Base-by-base conservation (phyloP, 1,140 invertebrate genomes). In the Polypedilum pembai region DNA sequence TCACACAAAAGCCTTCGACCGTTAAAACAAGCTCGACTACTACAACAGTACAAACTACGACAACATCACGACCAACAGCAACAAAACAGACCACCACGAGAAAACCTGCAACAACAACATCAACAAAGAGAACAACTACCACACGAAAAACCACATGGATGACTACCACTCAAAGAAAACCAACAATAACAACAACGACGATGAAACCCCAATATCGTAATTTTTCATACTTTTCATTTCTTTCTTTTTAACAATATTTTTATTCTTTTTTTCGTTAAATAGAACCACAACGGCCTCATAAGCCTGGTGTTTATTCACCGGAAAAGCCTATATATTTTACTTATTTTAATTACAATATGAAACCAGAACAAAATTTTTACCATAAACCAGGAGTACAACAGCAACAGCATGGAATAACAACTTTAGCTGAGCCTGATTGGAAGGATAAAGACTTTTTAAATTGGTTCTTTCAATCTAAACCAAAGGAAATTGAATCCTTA, bases 91-190 rank as follows among this genome's bases (percentile, higher is more conserved):
- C 40, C 2, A 45, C 40, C 3, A 56, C 40, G 24, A 20, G n/a
- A 66, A 69, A 5, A 21, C 18, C n/a, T 41, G 3, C 41, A 72
- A 80, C 80, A 12, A 69, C 82, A n/a, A 76, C 78, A 65, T 79
- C 78, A 63, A 82, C 79, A 73, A 80, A 41, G 17, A 24, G 79
- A 3, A 80, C 80, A 72, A 79, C 77, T 73, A 78, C 77, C 0
- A 76, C 74, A 33, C 76, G 74, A 41, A 76, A 76, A 3, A 76
- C 41, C 20, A 76, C 75, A 45, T 69, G 40, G 0, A 66, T 7
- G 18, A 33, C 75, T n/a, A 69, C 78, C 10, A 74, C 18, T 45
- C 76, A 78, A 77, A 78, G 78, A 75, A 73, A 41, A 80, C 15
- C 77, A 78, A 8, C 79, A 77, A 8, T 3, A 8, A 65, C 75